Percentiles rank a stretch among this genome's conserved stretches.
phyloP scores from a whole-genome alignment of 2,113 vertebrate species.

The Drymodes brunneopygia region DNA sequence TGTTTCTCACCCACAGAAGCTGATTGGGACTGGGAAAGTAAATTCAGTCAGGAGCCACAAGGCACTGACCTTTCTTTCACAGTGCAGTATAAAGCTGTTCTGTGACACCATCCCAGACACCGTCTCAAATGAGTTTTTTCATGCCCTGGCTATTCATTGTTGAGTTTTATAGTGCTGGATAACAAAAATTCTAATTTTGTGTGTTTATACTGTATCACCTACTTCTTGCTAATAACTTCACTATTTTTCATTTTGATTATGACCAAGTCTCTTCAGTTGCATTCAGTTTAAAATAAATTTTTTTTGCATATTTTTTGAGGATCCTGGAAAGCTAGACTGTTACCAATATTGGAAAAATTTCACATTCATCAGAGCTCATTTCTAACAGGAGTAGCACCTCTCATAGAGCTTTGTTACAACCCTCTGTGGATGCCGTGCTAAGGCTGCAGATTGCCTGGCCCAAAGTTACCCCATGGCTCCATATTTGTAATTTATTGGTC shows the following conservation, averaged over 20 bases:
- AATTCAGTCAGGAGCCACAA: background rate
- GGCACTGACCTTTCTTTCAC: background rate
- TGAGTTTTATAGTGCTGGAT: background rate
- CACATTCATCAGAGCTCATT: background rate
- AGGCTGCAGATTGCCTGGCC: background rate
- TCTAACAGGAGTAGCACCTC: background rate
- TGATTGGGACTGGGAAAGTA: background rate
- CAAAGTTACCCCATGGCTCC: background rate
- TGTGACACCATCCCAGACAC: background rate
- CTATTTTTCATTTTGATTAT: background rate
- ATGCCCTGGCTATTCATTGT: background rate
- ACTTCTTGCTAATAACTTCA: background rate
- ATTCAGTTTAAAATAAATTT: background rate
- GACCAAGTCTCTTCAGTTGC: background rate
- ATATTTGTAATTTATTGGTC: background rate
- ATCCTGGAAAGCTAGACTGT: background rate
- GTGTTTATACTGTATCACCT: accelerated
- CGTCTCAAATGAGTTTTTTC: background rate
- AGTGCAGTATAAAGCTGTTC: background rate
- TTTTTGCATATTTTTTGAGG: background rate
- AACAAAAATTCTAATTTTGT: background rate
- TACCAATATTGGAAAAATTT: background rate
- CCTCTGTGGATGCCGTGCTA: accelerated
- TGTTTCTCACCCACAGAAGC: background rate
- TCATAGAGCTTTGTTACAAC: background rate